Base-by-base conservation (phyloP, 1,140 invertebrate species). In the Phenacoccus solenopsis region DNA sequence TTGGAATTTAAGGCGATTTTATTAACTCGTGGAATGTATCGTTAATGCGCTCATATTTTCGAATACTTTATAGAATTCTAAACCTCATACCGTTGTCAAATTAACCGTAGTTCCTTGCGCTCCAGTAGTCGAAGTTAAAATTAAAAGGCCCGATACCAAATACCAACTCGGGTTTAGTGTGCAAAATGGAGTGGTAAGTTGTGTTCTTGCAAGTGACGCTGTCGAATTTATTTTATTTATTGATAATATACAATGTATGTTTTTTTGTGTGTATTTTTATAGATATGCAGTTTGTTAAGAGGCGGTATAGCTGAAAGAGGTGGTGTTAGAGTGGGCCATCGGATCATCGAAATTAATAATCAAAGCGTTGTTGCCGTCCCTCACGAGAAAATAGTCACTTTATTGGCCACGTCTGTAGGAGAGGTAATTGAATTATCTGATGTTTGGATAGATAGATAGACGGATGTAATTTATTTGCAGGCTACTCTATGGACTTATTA, bases 141-240 rank as follows among this genome's bases (percentile, higher is more conserved):
- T 99, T 74, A 98, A 98, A 80, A 82, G 98, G 78, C 98, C 98
- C 0, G 96, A 99, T 80, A 98, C 96, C 25, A 98, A 99, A 81
- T 99, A 98, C 82, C 98, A 99, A 80, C 84, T 99, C 71, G 98
- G 98, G 28, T 99, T 99, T 81, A 98, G 95, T 84, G 98, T 99
- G 75, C 98, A 99, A 82, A 99, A 99, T 81, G 98, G 98, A 76
- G 96, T 99, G 79, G 94, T 96, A 81, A 87, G 90, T 87, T 57
- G 61, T 71, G 16, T 28, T 56, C 20, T 71, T 24, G 68, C 20
- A 30, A 71, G 72, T 68, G 32, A 72, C 35, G 27, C 1, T 13
- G 24, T 69, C 49, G 21, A 22, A 38, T n/a, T 4, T 59, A n/a
- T 59, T 16, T 5, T 9, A 59, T 22, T 9, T 59, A 20, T 5